Conservation (phyloP, 1,140 invertebrate genomes). For the Scaptomyza pallida region DNA sequence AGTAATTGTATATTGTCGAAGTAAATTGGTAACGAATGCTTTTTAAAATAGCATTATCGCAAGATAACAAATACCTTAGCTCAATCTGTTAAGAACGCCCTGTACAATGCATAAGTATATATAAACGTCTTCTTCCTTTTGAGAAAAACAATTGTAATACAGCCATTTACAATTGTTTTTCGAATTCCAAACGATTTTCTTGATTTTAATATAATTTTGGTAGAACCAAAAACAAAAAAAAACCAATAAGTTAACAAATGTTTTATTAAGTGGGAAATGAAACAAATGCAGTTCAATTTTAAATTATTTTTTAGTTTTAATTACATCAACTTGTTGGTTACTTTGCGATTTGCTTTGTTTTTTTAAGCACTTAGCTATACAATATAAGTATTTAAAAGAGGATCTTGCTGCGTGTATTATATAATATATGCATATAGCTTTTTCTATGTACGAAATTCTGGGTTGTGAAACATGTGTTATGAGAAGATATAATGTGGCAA, state of each 20-base stretch:
- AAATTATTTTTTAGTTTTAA: slow-evolving; percentile 78
- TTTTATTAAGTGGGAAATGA: slow-evolving; percentile 20
- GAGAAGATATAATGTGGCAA: slow-evolving; percentile 15
- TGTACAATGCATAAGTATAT: slow-evolving; percentile 55
- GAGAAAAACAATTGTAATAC: slow-evolving; percentile 55
- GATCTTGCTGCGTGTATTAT: slow-evolving; percentile 22
- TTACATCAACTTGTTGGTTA: slow-evolving; percentile 73
- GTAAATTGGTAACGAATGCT: slow-evolving; percentile 67
- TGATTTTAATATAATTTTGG: slow-evolving; percentile 55
- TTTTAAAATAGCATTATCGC: slow-evolving; percentile 59
- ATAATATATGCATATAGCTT: slow-evolving; percentile 20
- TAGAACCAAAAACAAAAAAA: slow-evolving; percentile 54
- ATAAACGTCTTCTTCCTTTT: neutral
- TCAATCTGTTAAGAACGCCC: slow-evolving; percentile 32
- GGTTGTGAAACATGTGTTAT: slow-evolving; percentile 21
- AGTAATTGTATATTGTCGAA: slow-evolving; percentile 46
- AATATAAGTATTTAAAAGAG: slow-evolving; percentile 52
- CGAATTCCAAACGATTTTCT: slow-evolving; percentile 3
- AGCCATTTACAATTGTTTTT: slow-evolving; percentile 71
- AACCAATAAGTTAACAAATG: slow-evolving; percentile 24
- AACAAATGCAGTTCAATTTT: slow-evolving; percentile 29
- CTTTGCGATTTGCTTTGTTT: no score
- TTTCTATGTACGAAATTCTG: slow-evolving; percentile 30
- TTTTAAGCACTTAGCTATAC: slow-evolving; percentile 56
- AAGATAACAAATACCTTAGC: slow-evolving; percentile 12